Evolutionary conservation across 2,797 vertebrate species (phyloP).

Genomic region (Cirrhinus mrigala): DNA sequence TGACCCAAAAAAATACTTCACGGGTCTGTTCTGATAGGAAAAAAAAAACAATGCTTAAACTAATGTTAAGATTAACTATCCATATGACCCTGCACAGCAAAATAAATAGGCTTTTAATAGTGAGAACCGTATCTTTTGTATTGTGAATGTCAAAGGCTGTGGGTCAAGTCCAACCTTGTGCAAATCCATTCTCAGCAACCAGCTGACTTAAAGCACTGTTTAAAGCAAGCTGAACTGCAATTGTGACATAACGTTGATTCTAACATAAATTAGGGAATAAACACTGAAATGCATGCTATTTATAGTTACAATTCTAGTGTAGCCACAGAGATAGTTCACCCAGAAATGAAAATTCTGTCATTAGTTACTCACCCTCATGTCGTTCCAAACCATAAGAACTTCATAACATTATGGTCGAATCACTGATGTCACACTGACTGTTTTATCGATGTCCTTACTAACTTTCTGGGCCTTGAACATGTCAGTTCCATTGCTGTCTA

Average conservation of each 20-base stretch:
- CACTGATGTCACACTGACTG: too few species aligned
- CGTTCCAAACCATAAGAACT: too few species aligned
- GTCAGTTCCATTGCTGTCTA: too few species aligned
- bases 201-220: neutral
- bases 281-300: neutral
- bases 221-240: neutral
- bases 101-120: neutral
- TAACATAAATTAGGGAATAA: neutral
- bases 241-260: neutral
- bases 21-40: neutral
- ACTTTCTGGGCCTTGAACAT: too few species aligned
- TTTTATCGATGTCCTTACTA: too few species aligned
- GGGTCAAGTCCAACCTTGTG: neutral
- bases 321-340: neutral
- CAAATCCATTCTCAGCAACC: neutral
- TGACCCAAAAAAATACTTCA: neutral
- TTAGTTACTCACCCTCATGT: too few species aligned
- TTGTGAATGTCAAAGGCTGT: neutral
- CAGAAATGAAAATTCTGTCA: too few species aligned
- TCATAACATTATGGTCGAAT: too few species aligned
- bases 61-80: neutral
- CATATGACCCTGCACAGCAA: neutral
- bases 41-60: neutral
- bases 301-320: neutral
- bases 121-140: neutral